phyloP scores from a whole-genome alignment of 2,797 vertebrate species.

The Salmo trutta region DNA sequence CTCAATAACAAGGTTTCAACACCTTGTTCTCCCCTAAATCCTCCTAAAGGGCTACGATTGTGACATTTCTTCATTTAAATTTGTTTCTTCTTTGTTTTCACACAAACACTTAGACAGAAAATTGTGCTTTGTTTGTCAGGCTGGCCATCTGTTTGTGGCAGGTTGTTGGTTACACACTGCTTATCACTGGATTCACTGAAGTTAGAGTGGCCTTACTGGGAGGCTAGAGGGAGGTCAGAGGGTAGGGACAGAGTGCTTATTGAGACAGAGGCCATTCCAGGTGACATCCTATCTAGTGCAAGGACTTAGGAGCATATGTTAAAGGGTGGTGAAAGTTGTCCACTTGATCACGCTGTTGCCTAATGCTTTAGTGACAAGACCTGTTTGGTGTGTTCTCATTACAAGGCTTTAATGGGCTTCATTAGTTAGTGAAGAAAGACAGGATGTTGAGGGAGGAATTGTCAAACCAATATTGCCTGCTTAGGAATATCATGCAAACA shows the following conservation, averaged over 20 bases:
- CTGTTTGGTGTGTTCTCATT: no score
- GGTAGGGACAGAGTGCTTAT: conserved; percentile 4
- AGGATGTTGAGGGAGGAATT: not conserved
- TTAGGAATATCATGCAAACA: no score
- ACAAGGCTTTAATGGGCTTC: not conserved
- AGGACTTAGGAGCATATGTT: conserved; percentile 2
- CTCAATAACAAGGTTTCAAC: conserved; percentile 18
- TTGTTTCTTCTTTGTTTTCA: conserved; percentile 17
- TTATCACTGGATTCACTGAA: not conserved
- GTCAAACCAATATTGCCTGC: no score
- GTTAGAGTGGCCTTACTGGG: not conserved
- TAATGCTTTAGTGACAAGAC: no score
- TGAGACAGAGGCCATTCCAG: conserved; percentile 11
- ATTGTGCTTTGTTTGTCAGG: conserved; percentile 16
- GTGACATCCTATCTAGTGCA: conserved; percentile 29
- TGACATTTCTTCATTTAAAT: conserved; percentile 21
- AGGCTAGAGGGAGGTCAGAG: not conserved
- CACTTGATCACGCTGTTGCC: no score
- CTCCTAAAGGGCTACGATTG: conserved; percentile 19
- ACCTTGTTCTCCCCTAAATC: not conserved
- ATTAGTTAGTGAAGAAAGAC: conserved; percentile 1
- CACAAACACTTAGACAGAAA: conserved; percentile 7
- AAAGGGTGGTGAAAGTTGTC: not conserved
- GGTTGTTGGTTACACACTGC: conserved; percentile 9
- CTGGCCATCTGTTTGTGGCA: conserved; percentile 13